Percentiles rank a stretch among this genome's conserved stretches.
Conservation (phyloP, 1,140 invertebrate species). For the Sipha flava region DNA sequence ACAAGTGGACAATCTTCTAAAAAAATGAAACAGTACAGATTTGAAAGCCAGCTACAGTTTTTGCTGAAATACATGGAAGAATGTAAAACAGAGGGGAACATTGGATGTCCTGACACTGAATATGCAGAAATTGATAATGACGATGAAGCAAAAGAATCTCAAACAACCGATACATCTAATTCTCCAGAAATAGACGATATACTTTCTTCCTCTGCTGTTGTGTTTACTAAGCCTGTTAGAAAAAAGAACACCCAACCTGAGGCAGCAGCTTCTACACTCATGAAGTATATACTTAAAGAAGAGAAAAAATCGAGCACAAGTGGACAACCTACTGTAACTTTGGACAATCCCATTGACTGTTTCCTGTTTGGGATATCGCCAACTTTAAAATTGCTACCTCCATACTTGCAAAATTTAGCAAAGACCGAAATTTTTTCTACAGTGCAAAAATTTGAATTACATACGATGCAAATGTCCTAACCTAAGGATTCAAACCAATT, state of each 20-base stretch:
- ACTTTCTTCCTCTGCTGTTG: background rate
- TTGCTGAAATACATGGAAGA: background rate
- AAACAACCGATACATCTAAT: background rate
- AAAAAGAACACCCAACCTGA: slow-evolving; percentile 2
- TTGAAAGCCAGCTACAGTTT: background rate
- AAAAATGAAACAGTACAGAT: background rate
- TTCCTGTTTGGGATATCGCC: background rate
- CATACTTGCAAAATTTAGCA: background rate
- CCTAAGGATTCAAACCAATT: background rate
- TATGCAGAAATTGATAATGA: background rate
- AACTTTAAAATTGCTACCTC: background rate
- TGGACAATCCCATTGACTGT: background rate
- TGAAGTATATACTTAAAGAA: background rate
- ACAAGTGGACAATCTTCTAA: background rate
- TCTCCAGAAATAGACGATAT: background rate
- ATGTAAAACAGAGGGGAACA: background rate
- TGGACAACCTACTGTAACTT: background rate
- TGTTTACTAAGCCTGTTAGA: background rate
- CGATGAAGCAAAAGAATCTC: background rate
- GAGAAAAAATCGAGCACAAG: background rate
- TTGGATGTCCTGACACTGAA: background rate
- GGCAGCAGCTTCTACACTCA: background rate
- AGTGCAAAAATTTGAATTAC: slow-evolving; percentile 4
- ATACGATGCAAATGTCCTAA: background rate
- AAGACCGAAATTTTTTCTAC: background rate